Percentiles rank a stretch among this genome's conserved stretches.
Conservation (phyloP, 1,140 invertebrate species). For the Odontomachus brunneus region DNA sequence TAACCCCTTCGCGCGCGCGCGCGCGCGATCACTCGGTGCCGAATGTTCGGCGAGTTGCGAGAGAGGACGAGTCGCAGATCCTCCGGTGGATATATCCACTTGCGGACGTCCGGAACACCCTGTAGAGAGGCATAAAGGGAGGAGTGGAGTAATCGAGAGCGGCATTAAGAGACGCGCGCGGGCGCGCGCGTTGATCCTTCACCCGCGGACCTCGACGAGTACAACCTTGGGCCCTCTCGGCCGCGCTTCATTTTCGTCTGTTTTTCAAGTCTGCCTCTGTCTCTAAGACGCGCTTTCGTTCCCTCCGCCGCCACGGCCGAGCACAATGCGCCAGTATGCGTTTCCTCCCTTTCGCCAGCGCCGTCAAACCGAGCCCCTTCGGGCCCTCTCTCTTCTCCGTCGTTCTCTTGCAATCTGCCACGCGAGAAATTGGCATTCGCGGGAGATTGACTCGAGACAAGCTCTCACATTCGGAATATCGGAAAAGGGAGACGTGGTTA, state of each 20-base stretch:
- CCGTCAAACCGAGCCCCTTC: background rate
- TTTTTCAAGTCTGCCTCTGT: slow-evolving; percentile 37
- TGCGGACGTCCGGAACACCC: too few relatives aligned
- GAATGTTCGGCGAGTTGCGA: too few relatives aligned
- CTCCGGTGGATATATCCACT: too few relatives aligned
- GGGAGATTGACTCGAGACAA: too few relatives aligned
- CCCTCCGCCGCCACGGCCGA: background rate
- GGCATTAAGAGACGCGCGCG: slow-evolving; percentile 2
- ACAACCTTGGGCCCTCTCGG: slow-evolving; percentile 52
- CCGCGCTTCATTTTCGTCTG: slow-evolving; percentile 56
- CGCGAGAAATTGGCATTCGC: slow-evolving; percentile 50
- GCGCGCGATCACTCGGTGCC: too few relatives aligned
- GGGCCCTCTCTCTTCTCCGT: too few relatives aligned
- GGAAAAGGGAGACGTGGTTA: too few relatives aligned
- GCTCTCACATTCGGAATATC: too few relatives aligned
- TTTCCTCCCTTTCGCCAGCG: background rate
- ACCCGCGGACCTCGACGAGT: slow-evolving; percentile 29
- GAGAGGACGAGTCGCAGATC: too few relatives aligned
- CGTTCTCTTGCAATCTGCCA: background rate
- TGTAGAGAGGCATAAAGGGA: slow-evolving; percentile 14
- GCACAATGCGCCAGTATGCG: too few relatives aligned
- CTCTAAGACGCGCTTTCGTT: slow-evolving; percentile 24
- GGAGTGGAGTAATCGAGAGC: background rate
- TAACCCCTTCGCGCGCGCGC: too few relatives aligned
- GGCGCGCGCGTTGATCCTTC: slow-evolving; percentile 46